Base-by-base conservation (phyloP, 2,797 vertebrate genomes). In the Muscicapa striata region DNA sequence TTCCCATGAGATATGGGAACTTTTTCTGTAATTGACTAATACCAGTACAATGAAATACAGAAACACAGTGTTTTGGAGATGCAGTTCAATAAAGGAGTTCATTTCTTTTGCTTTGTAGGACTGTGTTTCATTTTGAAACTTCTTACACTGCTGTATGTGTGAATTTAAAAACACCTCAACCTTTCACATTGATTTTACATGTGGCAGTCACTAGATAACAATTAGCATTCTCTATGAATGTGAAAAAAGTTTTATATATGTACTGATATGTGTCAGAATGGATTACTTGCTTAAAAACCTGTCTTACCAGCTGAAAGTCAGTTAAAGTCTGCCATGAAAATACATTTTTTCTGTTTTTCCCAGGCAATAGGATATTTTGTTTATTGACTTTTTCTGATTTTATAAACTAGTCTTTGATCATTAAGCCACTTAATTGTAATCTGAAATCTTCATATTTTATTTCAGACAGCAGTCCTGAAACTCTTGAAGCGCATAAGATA, bases 401-500 rank as follows among this genome's bases (percentile, higher is more conserved):
- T 67, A 74, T 73, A 48, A 29, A 40, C 11, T 73, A n/a, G 7
- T 51, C 3, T 66, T 87, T 72, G 10, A 61, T 74, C n/a, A 23
- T 72, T 63, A 45, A 76, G 6, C 10, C 27, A 40, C 23, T 63
- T 89, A 55, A 79, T 26, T 63, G 57, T 96, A 87, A 97, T 75
- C 38, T 81, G 84, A 36, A 83, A 55, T 84, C 92, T 58, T 81
- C 7, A 0, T 48, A 10, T 64, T 74, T 95, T 94, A 72, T 97
- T 97, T 85, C 97, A 99, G 99, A 99, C 93, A 99, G 98, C 96
- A 99, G 99, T 95, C 98, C 98, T 70, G 99, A 99, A 98, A 99
- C 98, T 96, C 98, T 99, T 94, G 99, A 99, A 97, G 99, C 99
- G 78, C 98, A 99, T 97, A 99, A 98, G 95, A 99, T 99, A 96